These are phyloP conservation scores for Platichthys flesus DNA, from an alignment of 2,113 vertebrate genomes.

Conservation along the genomic window DNA sequence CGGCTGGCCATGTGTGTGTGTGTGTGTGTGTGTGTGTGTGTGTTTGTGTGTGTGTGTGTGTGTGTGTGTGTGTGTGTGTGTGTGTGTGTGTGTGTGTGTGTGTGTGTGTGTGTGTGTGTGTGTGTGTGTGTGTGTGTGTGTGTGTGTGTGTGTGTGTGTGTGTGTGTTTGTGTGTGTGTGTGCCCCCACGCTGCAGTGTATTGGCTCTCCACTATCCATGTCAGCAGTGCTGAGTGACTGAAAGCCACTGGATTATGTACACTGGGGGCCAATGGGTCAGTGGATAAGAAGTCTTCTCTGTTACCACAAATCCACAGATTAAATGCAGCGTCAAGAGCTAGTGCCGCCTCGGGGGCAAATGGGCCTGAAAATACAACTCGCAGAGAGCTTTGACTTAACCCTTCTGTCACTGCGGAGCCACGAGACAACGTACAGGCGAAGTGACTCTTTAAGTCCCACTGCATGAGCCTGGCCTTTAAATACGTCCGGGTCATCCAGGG, in stretches of 20 bases:
- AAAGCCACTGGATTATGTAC: slow-evolving; percentile 75
- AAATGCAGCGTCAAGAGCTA: slow-evolving; percentile 73
- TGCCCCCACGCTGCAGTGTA: slow-evolving; percentile 46
- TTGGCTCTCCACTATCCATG: slow-evolving; percentile 57
- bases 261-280: slow-evolving; percentile 75
- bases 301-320: slow-evolving; percentile 85
- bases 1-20: slow-evolving; percentile 36
- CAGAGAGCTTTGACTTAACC: slow-evolving; percentile 76
- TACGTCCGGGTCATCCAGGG: slow-evolving; percentile 61
- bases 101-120: background rate
- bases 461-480: slow-evolving; percentile 60
- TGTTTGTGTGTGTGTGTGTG: slow-evolving; percentile 18
- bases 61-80: slow-evolving; percentile 29
- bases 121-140: slow-evolving; percentile 36
- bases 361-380: slow-evolving; percentile 72
- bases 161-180: slow-evolving; percentile 19
- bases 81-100: slow-evolving; percentile 48
- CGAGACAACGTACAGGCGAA: slow-evolving; percentile 49
- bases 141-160: slow-evolving; percentile 45
- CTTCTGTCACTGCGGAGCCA: slow-evolving; percentile 63
- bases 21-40: slow-evolving; percentile 40
- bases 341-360: slow-evolving; percentile 65
- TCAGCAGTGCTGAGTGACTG: slow-evolving; percentile 70
- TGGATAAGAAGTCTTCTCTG: slow-evolving; percentile 84
- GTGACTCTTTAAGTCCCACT: slow-evolving; percentile 71